Percentiles rank a stretch among this genome's conserved stretches.
Evolutionary conservation across 2,113 vertebrate species (phyloP).

Genomic region (Callopanchax toddi): DNA sequence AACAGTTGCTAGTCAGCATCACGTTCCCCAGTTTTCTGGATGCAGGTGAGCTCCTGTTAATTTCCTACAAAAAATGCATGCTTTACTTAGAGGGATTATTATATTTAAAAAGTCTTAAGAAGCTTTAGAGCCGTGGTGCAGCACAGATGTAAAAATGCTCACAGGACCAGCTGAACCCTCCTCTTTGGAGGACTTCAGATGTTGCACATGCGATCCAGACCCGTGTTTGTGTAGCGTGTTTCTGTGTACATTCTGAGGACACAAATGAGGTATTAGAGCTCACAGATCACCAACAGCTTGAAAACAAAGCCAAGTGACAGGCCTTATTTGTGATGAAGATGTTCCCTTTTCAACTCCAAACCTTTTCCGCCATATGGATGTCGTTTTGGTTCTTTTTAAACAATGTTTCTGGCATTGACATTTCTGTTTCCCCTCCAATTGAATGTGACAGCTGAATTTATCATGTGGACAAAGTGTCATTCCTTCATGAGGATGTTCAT

Average conservation of each 20-base stretch:
- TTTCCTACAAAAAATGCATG: slow-evolving; percentile 6
- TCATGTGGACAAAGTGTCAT: neutral
- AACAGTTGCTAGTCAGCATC: slow-evolving; percentile 91
- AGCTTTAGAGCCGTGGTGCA: slow-evolving; percentile 7
- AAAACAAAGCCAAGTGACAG: neutral
- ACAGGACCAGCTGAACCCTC: neutral
- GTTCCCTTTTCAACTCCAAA: neutral
- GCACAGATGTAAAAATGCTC: neutral
- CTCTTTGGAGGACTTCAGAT: neutral
- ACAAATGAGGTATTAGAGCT: slow-evolving; percentile 13
- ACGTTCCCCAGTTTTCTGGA: slow-evolving; percentile 90
- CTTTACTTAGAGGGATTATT: neutral
- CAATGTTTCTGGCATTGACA: neutral
- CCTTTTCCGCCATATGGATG: slow-evolving; percentile 1
- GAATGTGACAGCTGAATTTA: neutral
- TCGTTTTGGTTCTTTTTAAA: slow-evolving; percentile 1
- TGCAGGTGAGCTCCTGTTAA: slow-evolving; percentile 83
- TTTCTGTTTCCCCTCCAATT: neutral
- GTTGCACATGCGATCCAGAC: neutral
- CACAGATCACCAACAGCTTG: slow-evolving; percentile 11
- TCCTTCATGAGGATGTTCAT: neutral
- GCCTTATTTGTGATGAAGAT: slow-evolving; percentile 2
- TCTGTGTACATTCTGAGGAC: neutral
- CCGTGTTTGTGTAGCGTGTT: neutral
- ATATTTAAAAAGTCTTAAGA: slow-evolving; percentile 13